Percentiles rank a stretch among this genome's conserved stretches.
Evolutionary conservation across 1,140 invertebrate species (phyloP).

Genomic region (Aphis craccivora): DNA sequence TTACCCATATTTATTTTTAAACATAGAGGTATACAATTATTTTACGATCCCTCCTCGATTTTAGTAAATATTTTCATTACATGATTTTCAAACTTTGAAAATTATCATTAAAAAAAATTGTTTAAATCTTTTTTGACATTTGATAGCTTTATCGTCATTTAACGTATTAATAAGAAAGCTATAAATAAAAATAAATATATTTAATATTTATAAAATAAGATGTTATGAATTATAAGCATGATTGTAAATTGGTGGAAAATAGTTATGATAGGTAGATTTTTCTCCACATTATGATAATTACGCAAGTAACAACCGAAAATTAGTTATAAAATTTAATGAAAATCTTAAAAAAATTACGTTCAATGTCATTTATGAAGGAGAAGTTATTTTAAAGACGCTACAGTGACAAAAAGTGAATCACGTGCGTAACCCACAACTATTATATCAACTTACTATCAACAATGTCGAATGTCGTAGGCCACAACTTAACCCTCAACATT

Average conservation of each 20-base stretch:
- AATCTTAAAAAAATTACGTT: not conserved
- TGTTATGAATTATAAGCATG: not conserved
- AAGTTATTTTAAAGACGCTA: not conserved
- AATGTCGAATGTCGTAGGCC: slow-evolving; percentile 36
- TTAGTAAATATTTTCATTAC: not conserved
- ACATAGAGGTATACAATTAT: not conserved
- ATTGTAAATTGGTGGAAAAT: not conserved
- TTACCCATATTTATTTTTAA: not conserved
- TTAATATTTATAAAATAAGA: not conserved
- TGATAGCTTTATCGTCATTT: not conserved
- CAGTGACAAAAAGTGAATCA: not conserved
- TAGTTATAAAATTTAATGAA: not conserved
- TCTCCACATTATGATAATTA: not conserved
- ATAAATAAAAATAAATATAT: not conserved
- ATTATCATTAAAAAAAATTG: not conserved
- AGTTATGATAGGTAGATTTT: not conserved
- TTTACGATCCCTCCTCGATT: not conserved
- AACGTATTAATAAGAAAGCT: not conserved
- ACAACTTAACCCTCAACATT: slow-evolving; percentile 28
- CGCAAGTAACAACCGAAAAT: not conserved
- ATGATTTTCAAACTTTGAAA: not conserved
- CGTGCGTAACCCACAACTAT: slow-evolving; percentile 25
- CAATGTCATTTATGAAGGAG: slow-evolving; percentile 35
- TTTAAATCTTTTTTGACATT: not conserved
- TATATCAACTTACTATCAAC: not conserved